These are phyloP conservation scores for Willisornis vidua DNA, from an alignment of 2,113 vertebrate genomes.

Conservation along the genomic window DNA sequence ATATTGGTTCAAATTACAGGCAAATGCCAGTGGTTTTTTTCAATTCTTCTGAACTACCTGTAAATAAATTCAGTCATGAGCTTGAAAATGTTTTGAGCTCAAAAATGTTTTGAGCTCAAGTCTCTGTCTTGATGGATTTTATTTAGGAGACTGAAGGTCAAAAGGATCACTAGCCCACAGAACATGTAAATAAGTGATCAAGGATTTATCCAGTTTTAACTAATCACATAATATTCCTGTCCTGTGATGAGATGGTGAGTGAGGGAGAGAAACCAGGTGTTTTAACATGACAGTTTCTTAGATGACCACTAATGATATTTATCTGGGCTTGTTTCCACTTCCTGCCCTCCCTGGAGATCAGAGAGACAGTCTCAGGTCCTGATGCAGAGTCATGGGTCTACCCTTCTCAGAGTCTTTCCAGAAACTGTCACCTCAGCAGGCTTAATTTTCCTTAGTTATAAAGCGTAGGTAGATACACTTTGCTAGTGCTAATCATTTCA, in stretches of 20 bases:
- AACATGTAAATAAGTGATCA: neutral
- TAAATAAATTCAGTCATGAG: neutral
- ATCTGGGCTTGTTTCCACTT: neutral
- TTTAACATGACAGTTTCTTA: neutral
- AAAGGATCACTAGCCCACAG: neutral
- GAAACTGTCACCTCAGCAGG: neutral
- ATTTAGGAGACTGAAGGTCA: neutral
- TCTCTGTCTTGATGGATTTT: neutral
- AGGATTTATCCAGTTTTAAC: neutral
- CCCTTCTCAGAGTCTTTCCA: neutral
- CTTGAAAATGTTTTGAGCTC: neutral
- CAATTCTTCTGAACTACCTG: neutral
- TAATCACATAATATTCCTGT: neutral
- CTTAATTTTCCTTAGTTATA: neutral
- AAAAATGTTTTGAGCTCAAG: no score
- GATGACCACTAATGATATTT: neutral
- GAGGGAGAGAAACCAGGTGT: neutral
- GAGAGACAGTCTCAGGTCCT: neutral
- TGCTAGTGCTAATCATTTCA: neutral
- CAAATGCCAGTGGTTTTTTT: neutral
- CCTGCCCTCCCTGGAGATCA: neutral
- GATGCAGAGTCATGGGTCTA: neutral
- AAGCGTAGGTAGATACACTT: neutral
- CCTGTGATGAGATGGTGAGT: neutral
- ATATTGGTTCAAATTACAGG: neutral